phyloP scores from a whole-genome alignment of 1,140 invertebrate genomes.

The Anoplolepis gracilipes region DNA sequence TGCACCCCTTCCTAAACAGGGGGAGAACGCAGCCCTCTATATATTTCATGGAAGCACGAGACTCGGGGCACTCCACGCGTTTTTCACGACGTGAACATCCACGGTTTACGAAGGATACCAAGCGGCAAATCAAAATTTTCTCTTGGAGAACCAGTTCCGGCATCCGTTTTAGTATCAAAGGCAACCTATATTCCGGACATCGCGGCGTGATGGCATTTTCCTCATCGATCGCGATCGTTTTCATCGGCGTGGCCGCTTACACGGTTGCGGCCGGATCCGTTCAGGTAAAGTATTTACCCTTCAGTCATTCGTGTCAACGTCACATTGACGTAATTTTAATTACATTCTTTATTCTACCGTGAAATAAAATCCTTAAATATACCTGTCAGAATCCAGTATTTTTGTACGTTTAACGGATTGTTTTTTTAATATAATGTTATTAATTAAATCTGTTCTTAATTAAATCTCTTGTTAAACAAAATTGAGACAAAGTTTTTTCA shows the following conservation, averaged over 20 bases:
- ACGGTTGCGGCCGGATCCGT: conserved; percentile 28
- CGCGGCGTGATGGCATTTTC: conserved; percentile 36
- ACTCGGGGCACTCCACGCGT: conserved; percentile 64
- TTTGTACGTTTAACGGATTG: background rate
- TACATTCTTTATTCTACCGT: background rate
- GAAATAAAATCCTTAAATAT: background rate
- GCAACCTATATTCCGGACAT: background rate
- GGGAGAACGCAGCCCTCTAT: conserved; percentile 68
- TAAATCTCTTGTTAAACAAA: background rate
- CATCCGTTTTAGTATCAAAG: background rate
- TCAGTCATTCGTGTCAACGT: background rate
- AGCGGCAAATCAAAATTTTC: background rate
- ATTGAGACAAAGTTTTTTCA: background rate
- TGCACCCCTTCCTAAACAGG: conserved; percentile 54
- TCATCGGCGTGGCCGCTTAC: conserved; percentile 46
- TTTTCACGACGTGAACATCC: conserved; percentile 57
- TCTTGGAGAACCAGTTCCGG: background rate
- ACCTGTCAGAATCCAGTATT: background rate
- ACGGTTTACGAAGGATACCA: background rate
- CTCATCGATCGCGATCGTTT: conserved; percentile 44
- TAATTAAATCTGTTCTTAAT: too few relatives aligned
- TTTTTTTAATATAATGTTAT: background rate
- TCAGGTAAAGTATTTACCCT: conserved; percentile 59
- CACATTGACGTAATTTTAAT: background rate
- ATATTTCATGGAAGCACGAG: conserved; percentile 76